These are phyloP conservation scores for Macrobrachium rosenbergii DNA, from an alignment of 1,140 invertebrate species.

Conservation along the genomic window DNA sequence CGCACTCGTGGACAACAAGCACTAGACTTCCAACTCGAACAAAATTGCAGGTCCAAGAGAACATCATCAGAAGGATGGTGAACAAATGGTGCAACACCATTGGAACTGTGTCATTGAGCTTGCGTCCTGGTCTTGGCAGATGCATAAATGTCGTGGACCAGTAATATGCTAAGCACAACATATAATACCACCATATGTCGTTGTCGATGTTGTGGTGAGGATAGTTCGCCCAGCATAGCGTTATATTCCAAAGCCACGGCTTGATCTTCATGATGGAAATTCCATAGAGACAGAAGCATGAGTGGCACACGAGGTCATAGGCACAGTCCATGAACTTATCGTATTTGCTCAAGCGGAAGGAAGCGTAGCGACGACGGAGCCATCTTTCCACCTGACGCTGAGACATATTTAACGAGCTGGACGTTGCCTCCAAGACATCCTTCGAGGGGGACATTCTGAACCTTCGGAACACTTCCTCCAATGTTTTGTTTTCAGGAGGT, in stretches of 20 bases:
- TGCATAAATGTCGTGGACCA: slow-evolving; percentile 71
- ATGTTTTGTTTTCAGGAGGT: background rate
- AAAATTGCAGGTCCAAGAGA: slow-evolving; percentile 96
- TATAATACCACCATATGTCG: slow-evolving; percentile 76
- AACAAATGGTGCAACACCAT: slow-evolving; percentile 78
- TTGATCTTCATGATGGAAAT: slow-evolving; percentile 90
- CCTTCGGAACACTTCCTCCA: background rate
- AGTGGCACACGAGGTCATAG: slow-evolving; percentile 88
- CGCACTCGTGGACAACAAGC: slow-evolving; percentile 92
- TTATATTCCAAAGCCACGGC: slow-evolving; percentile 94
- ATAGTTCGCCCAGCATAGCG: slow-evolving; percentile 86
- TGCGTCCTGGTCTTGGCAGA: slow-evolving; percentile 17
- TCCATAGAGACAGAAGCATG: slow-evolving; percentile 86
- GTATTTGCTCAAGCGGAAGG: slow-evolving; percentile 6
- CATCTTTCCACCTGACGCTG: slow-evolving; percentile 91
- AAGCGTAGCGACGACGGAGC: slow-evolving; percentile 79
- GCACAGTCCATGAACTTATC: slow-evolving; percentile 52
- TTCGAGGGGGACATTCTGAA: slow-evolving; percentile 3
- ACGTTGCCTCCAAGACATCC: slow-evolving; percentile 70
- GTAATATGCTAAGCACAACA: slow-evolving; percentile 87
- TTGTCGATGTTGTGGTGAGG: slow-evolving; percentile 69
- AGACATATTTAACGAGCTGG: slow-evolving; percentile 87
- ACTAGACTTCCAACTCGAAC: slow-evolving; percentile 92
- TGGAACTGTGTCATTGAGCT: slow-evolving; percentile 51
- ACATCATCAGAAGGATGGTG: slow-evolving; percentile 71